These are phyloP conservation scores for Psittacus erithacus DNA, from an alignment of 2,113 vertebrate genomes.

Conservation along the genomic window DNA sequence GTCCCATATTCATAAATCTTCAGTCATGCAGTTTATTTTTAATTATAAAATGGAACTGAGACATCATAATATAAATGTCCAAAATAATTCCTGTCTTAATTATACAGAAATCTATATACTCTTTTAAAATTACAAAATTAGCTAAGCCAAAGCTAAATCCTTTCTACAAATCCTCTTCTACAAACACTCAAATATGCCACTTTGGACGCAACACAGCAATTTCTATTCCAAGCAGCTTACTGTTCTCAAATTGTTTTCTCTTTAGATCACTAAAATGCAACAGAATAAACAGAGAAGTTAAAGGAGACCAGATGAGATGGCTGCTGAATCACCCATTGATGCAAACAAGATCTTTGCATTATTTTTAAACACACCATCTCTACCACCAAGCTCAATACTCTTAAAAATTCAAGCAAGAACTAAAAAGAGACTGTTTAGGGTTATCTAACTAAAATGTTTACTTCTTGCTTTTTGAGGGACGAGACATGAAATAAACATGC, in stretches of 20 bases:
- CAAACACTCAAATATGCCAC: background rate
- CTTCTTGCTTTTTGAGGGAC: background rate
- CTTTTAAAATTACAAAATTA: background rate
- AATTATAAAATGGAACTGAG: background rate
- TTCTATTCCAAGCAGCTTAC: background rate
- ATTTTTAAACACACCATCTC: background rate
- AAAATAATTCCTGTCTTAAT: background rate
- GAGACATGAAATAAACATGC: background rate
- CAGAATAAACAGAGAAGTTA: background rate
- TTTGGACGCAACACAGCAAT: background rate
- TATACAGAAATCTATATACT: background rate
- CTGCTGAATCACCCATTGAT: background rate
- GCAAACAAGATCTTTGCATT: background rate
- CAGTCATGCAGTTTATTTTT: background rate
- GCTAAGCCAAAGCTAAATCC: constrained; percentile 7
- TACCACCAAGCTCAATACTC: background rate
- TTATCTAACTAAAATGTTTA: background rate
- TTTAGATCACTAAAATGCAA: background rate
- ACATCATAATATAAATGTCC: background rate
- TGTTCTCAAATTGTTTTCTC: constrained; percentile 3
- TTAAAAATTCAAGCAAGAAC: background rate
- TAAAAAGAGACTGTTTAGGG: background rate
- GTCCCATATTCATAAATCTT: background rate
- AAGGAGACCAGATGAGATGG: background rate
- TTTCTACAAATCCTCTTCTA: constrained; percentile 11